These are phyloP conservation scores for Phylloscopus collybita DNA, from an alignment of 2,797 vertebrate genomes.

Conservation along the genomic window DNA sequence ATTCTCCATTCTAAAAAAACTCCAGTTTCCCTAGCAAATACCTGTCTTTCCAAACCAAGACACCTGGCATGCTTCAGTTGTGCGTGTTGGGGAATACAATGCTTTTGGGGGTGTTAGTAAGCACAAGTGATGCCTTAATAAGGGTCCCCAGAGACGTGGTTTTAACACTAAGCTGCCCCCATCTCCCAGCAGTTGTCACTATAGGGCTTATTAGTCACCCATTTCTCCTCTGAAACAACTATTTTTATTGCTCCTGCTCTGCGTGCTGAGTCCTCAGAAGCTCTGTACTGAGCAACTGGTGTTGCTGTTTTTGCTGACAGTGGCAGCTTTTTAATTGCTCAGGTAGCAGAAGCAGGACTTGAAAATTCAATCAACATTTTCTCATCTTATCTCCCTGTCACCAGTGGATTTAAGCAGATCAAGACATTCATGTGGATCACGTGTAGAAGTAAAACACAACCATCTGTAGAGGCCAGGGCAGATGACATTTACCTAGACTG, in stretches of 20 bases:
- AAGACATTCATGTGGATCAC: background rate
- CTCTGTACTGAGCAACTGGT: background rate
- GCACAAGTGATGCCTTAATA: background rate
- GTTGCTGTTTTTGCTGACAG: background rate
- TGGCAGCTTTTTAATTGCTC: conserved; percentile 26
- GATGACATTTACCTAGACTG: background rate
- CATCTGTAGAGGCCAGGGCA: background rate
- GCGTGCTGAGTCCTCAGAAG: background rate
- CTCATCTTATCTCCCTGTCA: background rate
- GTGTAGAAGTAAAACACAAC: background rate
- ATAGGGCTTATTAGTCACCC: background rate
- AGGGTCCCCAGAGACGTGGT: background rate
- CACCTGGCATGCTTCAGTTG: background rate
- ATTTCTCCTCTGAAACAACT: background rate
- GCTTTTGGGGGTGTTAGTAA: background rate
- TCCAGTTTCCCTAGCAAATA: too few species aligned
- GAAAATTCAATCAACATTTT: background rate
- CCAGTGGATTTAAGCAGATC: background rate
- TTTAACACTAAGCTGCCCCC: background rate
- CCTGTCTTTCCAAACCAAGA: too few species aligned
- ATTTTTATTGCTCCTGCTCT: background rate
- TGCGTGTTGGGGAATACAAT: background rate
- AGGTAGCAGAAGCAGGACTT: background rate
- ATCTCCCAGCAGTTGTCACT: background rate
- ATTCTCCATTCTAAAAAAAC: too few species aligned